phyloP scores from a whole-genome alignment of 2,113 vertebrate species.

The Probosciger aterrimus region DNA sequence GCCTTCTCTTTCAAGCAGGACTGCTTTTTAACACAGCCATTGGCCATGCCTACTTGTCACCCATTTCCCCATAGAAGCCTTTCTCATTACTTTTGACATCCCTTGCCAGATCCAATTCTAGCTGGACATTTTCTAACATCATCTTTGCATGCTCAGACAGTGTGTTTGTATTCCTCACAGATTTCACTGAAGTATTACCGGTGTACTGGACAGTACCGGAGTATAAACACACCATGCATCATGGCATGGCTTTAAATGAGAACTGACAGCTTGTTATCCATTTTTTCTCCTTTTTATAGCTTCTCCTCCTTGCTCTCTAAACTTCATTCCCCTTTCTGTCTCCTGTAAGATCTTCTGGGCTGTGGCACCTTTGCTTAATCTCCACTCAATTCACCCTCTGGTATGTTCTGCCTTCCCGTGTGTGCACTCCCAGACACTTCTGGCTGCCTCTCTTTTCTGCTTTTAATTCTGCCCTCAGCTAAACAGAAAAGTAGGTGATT shows the following conservation, averaged over 20 bases:
- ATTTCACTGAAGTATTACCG: not conserved
- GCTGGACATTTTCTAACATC: not conserved
- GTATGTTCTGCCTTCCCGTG: not conserved
- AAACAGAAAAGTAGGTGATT: constrained; percentile 19
- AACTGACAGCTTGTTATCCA: not conserved
- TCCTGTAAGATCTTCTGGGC: not conserved
- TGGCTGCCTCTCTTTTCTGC: constrained; percentile 13
- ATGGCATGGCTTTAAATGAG: not conserved
- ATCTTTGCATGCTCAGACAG: not conserved
- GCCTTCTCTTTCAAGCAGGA: not conserved
- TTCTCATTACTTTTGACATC: not conserved
- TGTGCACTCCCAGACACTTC: not conserved
- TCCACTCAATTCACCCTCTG: not conserved
- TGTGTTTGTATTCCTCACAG: not conserved
- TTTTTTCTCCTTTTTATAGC: not conserved
- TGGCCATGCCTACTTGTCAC: not conserved
- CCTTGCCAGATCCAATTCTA: not conserved
- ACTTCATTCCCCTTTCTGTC: not conserved
- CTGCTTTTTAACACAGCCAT: not conserved
- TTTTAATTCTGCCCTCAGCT: constrained; percentile 26
- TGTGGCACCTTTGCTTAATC: not conserved
- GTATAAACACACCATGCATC: not conserved
- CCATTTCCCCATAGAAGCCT: not conserved
- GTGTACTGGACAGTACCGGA: not conserved
- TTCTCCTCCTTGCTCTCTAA: not conserved